Percentiles rank a stretch among this genome's conserved stretches.
Evolutionary conservation across 2,797 vertebrate genomes (phyloP).

Genomic region (Enteromius anoplus): DNA sequence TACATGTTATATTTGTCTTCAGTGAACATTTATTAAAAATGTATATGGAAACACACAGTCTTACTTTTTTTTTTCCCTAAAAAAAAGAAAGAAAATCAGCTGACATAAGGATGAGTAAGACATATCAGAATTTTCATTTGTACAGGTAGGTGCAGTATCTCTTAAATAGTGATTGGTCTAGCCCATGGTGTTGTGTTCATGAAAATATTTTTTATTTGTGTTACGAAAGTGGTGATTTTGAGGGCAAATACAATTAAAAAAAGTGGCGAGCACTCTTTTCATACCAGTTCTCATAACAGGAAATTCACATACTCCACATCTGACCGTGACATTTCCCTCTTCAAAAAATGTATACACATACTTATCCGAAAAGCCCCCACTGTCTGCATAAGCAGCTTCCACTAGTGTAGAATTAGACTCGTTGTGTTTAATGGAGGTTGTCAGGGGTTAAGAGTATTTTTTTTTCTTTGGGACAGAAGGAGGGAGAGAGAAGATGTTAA

Average conservation of each 20-base stretch:
- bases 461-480: not conserved
- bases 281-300: conserved; percentile 1
- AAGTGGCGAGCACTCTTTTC: not conserved
- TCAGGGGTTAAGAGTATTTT: conserved; percentile 25
- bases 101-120: not conserved
- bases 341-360: not conserved
- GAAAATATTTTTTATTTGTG: not conserved
- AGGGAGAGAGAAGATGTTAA: conserved; percentile 49
- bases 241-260: not conserved
- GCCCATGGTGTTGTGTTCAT: not conserved
- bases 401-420: conserved; percentile 12
- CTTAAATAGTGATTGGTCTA: conserved; percentile 5
- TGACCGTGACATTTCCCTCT: conserved; percentile 10
- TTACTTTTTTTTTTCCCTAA: not conserved
- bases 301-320: not conserved
- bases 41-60: not conserved
- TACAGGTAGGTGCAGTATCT: not conserved
- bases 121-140: not conserved
- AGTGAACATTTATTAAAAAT: too few relatives aligned
- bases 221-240: not conserved
- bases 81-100: not conserved
- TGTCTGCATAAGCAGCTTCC: not conserved
- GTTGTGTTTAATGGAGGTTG: conserved; percentile 29
- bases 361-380: not conserved
- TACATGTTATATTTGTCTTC: too few relatives aligned